Evolutionary conservation across 2,113 vertebrate genomes (phyloP).

Genomic region (Opisthocomus hoazin): DNA sequence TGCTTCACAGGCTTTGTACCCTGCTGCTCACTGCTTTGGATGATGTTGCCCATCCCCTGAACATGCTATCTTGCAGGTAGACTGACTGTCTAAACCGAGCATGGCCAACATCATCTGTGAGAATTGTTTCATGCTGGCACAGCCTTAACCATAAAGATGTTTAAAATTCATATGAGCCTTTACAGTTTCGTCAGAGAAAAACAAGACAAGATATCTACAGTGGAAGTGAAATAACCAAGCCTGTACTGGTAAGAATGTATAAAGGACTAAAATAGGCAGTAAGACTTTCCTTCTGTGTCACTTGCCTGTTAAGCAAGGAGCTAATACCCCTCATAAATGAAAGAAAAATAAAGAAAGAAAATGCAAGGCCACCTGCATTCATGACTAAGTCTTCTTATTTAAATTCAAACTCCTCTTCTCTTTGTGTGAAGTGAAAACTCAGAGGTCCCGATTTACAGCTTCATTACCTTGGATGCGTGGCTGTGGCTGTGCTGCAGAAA

Average conservation of each 20-base stretch:
- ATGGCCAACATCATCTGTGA: background rate
- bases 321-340: background rate
- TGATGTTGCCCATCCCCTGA: background rate
- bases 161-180: background rate
- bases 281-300: background rate
- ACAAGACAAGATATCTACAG: background rate
- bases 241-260: background rate
- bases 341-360: background rate
- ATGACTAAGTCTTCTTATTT: background rate
- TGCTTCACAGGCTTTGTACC: background rate
- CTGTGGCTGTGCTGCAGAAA: background rate
- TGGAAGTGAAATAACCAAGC: background rate
- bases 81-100: background rate
- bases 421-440: background rate
- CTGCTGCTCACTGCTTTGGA: background rate
- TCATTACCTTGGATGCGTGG: background rate
- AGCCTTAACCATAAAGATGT: background rate
- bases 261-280: background rate
- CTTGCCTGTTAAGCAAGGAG: background rate
- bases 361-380: background rate
- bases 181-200: background rate
- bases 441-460: rapidly evolving
- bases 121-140: background rate
- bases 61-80: background rate
- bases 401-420: background rate